Base-by-base conservation (phyloP, 2,888 invertebrate species). In the Diachrysia chrysitis region DNA sequence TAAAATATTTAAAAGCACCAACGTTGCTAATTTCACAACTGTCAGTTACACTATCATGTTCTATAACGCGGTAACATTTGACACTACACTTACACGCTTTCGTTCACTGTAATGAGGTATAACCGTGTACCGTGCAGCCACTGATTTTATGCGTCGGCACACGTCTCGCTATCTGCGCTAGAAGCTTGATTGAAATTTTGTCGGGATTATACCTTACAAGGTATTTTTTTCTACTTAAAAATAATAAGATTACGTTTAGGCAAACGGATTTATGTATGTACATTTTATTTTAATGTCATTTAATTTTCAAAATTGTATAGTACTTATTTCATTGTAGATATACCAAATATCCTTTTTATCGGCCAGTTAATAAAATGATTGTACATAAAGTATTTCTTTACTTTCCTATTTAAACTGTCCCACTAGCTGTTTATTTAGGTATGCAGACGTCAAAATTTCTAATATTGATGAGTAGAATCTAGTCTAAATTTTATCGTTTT, bases 31-130 rank as follows among this genome's bases (percentile, higher is more conserved):
- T 85, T 84, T 78, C 77, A 78, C 75, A 76, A 78, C 69, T 69
- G 76, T 73, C 83, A 76, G 77, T 74, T 55, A 32, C 71, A 51
- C 75, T 78, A 80, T 81, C 79, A 78, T 75, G 80, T 77, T 81
- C 79, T 65, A 66, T 73, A 71, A 73, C 81, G 81, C 73, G 73
- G 77, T 71, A 83, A 78, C 78, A 76, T 78, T 82, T 82, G 87
- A 85, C 87, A 86, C 81, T 80, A 71, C 82, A 82, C 76, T 86
- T 87, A 86, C 89, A 90, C 89, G 91, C 90, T 90, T 90, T 90
- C 89, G 77, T 87, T 87, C 85, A 78, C 68, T 60, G 73, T 87
- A 90, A 89, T 87, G 84, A 82, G 83, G 86, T 89, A 86, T 85
- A 88, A 85, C 84, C 59, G 63, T 32, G 54, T 10, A 58, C 25